Conservation (phyloP, 2,113 vertebrate genomes). For the Rostratula benghalensis region DNA sequence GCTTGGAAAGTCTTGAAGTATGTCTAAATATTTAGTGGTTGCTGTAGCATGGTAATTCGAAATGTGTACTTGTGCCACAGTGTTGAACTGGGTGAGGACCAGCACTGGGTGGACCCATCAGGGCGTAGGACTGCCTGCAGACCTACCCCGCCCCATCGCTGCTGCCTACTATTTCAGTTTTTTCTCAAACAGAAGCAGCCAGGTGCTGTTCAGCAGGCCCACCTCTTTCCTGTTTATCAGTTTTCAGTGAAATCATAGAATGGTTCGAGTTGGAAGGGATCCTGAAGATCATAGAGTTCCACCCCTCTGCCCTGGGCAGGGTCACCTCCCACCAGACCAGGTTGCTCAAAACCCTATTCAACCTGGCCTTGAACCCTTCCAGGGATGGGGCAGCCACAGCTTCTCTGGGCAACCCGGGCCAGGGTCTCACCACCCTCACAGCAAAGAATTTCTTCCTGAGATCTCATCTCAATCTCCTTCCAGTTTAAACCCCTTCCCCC, state of each 20-base stretch:
- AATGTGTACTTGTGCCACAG: neutral
- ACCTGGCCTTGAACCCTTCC: no score
- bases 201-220: neutral
- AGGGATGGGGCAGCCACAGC: no score
- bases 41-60: conserved; percentile 29
- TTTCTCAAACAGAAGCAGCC: neutral
- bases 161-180: neutral
- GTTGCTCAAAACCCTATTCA: no score
- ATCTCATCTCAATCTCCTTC: no score
- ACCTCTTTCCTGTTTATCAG: neutral
- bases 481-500: no score
- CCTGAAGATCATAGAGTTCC: no score
- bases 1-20: neutral
- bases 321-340: no score
- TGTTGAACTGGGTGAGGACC: neutral
- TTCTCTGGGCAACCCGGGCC: no score
- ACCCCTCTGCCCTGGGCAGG: no score
- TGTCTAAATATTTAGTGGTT: conserved; percentile 55
- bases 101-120: neutral
- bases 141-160: neutral
- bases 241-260: neutral
- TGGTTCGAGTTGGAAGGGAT: no score
- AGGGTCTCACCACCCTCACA: no score
- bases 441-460: no score
- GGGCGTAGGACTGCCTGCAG: neutral